These are phyloP conservation scores for Seira ritae DNA, from an alignment of 2,888 invertebrate genomes.

Conservation along the genomic window DNA sequence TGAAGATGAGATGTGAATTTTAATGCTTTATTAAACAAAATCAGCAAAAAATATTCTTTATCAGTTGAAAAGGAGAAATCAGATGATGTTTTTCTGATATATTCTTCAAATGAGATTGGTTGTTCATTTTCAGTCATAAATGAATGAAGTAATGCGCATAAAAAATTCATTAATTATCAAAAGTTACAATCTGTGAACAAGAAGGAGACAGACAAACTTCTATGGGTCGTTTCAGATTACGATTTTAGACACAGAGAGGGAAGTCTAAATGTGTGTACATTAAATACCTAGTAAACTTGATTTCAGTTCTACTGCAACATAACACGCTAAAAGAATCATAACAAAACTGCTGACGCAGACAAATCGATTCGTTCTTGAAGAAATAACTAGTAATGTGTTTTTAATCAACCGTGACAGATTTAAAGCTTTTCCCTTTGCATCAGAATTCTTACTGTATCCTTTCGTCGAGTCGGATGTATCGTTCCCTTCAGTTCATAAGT, in stretches of 20 bases:
- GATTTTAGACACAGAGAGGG: neutral
- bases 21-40: conserved; percentile 10
- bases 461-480: neutral
- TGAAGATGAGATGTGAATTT: conserved; percentile 8
- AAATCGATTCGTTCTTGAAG: conserved; percentile 19
- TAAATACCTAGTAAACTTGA: conserved; percentile 16
- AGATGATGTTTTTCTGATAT: conserved; percentile 53
- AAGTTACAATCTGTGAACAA: conserved; percentile 12
- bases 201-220: conserved; percentile 11
- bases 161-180: conserved; percentile 6
- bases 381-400: conserved; percentile 1
- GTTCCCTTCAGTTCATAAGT: neutral
- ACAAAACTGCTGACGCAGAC: conserved; percentile 35
- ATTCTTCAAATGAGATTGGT: conserved; percentile 21
- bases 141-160: conserved; percentile 32
- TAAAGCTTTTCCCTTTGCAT: neutral
- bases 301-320: neutral
- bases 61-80: conserved; percentile 31
- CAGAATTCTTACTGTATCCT: neutral
- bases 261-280: neutral
- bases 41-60: conserved; percentile 54
- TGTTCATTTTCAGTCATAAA: conserved; percentile 26
- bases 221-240: conserved; percentile 1
- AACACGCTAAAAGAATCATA: neutral
- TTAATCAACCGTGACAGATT: neutral